phyloP scores from a whole-genome alignment of 2,888 invertebrate genomes.

The Chirona hameri region DNA sequence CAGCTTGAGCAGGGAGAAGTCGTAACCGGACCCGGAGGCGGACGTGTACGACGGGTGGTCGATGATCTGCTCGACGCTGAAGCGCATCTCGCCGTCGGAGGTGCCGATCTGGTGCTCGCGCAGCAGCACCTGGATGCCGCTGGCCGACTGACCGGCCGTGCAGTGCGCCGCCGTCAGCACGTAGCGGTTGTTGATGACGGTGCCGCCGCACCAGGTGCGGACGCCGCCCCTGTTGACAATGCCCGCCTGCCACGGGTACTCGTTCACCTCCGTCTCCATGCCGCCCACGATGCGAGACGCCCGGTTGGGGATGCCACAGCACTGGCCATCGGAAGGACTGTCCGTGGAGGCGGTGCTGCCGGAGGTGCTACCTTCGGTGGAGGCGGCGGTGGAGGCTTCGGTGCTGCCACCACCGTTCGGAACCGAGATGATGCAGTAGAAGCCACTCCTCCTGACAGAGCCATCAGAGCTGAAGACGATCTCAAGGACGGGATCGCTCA shows the following conservation, averaged over 20 bases:
- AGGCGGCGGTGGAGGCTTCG: neutral
- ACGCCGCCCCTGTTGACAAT: neutral
- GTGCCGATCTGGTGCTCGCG: slow-evolving; percentile 4
- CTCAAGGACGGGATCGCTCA: neutral
- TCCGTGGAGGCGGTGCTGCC: neutral
- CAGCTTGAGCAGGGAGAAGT: neutral
- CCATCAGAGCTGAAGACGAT: neutral
- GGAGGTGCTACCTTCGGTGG: neutral
- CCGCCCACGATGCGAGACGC: slow-evolving; percentile 11
- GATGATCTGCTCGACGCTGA: neutral
- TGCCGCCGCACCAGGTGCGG: neutral
- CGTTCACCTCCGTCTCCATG: neutral
- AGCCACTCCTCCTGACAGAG: neutral
- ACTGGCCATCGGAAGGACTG: neutral
- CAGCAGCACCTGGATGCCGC: neutral
- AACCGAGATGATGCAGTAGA: neutral
- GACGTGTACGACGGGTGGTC: neutral
- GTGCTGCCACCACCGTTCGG: neutral
- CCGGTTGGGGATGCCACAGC: neutral
- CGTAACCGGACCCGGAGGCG: neutral
- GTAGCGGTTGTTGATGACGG: slow-evolving; percentile 6
- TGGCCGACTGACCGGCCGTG: neutral
- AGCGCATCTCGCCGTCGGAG: slow-evolving; percentile 6
- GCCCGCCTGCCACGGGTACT: slow-evolving; percentile 26
- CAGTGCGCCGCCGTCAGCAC: slow-evolving; percentile 23